A percentile compares a stretch with the other conserved stretches of the same genome.
These are phyloP conservation scores for Anseranas semipalmata DNA, from an alignment of 2,113 vertebrate species.

Conservation along the genomic window DNA sequence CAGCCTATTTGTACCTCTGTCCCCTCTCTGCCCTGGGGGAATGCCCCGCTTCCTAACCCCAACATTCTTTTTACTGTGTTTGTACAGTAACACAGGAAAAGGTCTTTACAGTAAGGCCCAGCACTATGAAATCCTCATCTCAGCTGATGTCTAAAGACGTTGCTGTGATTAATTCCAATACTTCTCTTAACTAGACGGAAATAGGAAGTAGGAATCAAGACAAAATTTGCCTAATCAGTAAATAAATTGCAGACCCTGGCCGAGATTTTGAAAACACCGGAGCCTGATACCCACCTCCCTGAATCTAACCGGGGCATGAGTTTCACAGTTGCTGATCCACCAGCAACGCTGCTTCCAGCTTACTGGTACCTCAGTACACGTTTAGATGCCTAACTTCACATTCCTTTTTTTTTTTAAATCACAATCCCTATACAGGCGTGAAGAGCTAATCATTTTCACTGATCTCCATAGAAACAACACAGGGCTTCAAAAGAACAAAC, in stretches of 20 bases:
- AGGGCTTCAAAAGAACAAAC: slow-evolving; percentile 16
- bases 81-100: accelerated
- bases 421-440: not conserved
- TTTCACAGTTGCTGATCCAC: not conserved
- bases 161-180: not conserved
- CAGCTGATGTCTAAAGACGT: not conserved
- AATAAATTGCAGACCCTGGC: not conserved
- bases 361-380: not conserved
- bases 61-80: not conserved
- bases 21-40: not conserved
- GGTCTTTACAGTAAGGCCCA: not conserved
- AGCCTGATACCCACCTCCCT: not conserved
- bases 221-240: not conserved
- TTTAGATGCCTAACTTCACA: not conserved
- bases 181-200: not conserved
- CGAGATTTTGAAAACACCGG: not conserved
- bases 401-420: not conserved
- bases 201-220: not conserved
- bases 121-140: not conserved
- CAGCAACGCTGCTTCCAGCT: not conserved
- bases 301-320: not conserved
- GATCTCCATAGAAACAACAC: slow-evolving; percentile 52
- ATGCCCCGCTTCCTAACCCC: not conserved
- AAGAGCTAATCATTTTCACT: not conserved
- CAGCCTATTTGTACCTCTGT: not conserved